Evolutionary conservation across 2,797 vertebrate genomes (phyloP).

Genomic region (Crenuchus spilurus): DNA sequence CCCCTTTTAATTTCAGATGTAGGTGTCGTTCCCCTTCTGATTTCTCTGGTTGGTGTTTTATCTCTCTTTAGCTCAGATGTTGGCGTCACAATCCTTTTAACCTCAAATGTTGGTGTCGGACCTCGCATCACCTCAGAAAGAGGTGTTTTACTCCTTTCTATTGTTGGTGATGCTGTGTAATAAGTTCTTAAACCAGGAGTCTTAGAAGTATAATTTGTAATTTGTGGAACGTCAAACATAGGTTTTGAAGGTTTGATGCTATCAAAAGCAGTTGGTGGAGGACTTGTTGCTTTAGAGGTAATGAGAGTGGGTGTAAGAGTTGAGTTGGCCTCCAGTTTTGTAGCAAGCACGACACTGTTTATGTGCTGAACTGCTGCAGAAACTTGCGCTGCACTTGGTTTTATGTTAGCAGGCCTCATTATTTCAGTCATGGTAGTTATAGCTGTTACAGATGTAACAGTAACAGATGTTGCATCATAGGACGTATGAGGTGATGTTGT

Average conservation of each 20-base stretch:
- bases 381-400: conserved; percentile 26
- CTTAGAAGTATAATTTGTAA: conserved; percentile 78
- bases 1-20: conserved; percentile 41
- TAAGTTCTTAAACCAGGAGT: conserved; percentile 63
- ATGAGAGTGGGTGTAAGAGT: conserved; percentile 64
- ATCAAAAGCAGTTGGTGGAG: conserved; percentile 72
- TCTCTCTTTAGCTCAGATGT: conserved; percentile 52
- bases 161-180: conserved; percentile 62
- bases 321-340: conserved; percentile 44
- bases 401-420: conserved; percentile 40
- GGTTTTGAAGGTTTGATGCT: conserved; percentile 72
- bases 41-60: conserved; percentile 54
- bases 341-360: conserved; percentile 38
- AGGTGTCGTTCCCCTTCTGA: conserved; percentile 50
- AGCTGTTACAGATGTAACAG: conserved; percentile 49
- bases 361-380: conserved; percentile 45
- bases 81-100: conserved; percentile 47
- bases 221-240: conserved; percentile 82
- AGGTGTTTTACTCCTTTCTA: conserved; percentile 61
- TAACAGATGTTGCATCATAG: conserved; percentile 39
- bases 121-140: conserved; percentile 53
- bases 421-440: conserved; percentile 50
- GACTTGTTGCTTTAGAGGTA: conserved; percentile 73
- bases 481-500: conserved; percentile 41
- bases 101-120: conserved; percentile 54